phyloP scores from a whole-genome alignment of 2,797 vertebrate genomes.

The Alosa sapidissima region DNA sequence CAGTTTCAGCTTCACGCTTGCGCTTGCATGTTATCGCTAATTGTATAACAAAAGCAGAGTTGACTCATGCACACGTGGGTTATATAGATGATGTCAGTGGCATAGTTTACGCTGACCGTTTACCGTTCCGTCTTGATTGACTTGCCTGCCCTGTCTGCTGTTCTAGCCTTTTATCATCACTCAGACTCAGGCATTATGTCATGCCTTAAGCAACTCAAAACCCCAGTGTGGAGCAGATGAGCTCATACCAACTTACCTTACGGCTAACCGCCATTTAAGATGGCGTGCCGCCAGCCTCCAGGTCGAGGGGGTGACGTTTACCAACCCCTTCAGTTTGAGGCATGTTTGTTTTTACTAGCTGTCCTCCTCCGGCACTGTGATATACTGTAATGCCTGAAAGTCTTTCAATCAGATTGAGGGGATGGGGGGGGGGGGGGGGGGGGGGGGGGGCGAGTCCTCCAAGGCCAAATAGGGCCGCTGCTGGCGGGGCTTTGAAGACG shows the following conservation, averaged over 20 bases:
- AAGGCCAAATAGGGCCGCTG: neutral
- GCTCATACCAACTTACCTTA: neutral
- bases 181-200: neutral
- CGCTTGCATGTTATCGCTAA: neutral
- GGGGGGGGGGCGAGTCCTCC: neutral
- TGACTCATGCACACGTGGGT: neutral
- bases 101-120: neutral
- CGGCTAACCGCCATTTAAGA: neutral
- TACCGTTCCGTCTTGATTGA: neutral
- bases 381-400: neutral
- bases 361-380: neutral
- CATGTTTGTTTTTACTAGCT: neutral
- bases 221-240: constrained; percentile 1
- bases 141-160: neutral
- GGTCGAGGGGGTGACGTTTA: neutral
- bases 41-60: neutral
- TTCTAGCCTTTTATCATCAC: neutral
- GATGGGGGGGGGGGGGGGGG: neutral
- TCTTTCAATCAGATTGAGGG: constrained; percentile 1
- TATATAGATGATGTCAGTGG: neutral
- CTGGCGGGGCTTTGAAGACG: neutral
- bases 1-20: neutral
- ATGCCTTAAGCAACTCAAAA: neutral
- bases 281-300: neutral
- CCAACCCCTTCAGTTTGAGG: neutral